Base-by-base conservation (phyloP, 2,113 vertebrate genomes). In the Sorex fumeus region DNA sequence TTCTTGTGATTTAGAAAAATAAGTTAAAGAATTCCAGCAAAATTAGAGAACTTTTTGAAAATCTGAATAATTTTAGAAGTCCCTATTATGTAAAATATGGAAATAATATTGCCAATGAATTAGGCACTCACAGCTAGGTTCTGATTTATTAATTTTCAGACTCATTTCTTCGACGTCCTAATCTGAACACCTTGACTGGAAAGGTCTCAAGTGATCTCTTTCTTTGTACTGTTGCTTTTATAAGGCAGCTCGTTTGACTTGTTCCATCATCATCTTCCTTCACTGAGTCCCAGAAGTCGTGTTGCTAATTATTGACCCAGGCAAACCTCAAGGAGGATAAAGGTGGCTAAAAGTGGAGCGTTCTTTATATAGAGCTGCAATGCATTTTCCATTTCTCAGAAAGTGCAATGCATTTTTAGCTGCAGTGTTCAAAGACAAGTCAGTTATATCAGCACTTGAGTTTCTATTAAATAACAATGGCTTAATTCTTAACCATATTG, bases 261-360 rank as follows among this genome's bases (percentile, higher is more conserved):
- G 0, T 82, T 91, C 47, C 91, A 47, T 11, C 6, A 19, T 12
- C 19, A 27, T 94, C 40, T 15, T 72, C 12, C 7, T 82, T 53
- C 72, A 45, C n/a, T 83, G 13, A 53, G 1, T 86, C 16, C 45
- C 53, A 62, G 70, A 84, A 76, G 71, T 89, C 13, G 21, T 4
- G 15, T 88, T 60, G 84, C 87, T 96, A 72, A 89, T 92, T 94
- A 86, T 36, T 21, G 0, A 93, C 78, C 71, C 27, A 69, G 62
- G n/a, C 70, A 94, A 91, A 92, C 43, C 0, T 91, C 86, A 72
- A 15, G 79, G 71, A 13, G 19, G 83, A 75, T 66, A 88, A 50
- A 91, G 19, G 19, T 1, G 36, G 36, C 32, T 93, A 34, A 94
- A 87, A 91, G 47, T 43, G 23, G 36, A 94, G 84, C 80, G 67